Percentiles rank a stretch among this genome's conserved stretches.
Evolutionary conservation across 2,113 vertebrate species (phyloP).

Genomic region (Noturus placidus): DNA sequence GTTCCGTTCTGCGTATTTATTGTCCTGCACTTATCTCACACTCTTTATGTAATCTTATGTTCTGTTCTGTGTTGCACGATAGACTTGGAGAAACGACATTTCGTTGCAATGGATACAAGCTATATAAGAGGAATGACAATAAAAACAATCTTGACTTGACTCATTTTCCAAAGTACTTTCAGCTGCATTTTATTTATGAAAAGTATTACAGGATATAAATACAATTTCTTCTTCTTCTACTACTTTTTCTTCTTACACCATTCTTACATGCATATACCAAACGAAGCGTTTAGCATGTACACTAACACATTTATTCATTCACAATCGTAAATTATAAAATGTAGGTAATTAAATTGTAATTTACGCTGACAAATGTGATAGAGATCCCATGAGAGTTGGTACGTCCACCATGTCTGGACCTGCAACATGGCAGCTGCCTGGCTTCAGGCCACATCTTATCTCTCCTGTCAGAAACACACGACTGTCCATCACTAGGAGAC

Average conservation of each 20-base stretch:
- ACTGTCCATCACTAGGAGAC: neutral
- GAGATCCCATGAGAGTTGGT: neutral
- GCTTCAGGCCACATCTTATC: constrained; percentile 4
- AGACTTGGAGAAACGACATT: no score
- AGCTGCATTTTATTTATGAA: neutral
- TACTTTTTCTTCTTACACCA: neutral
- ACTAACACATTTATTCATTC: neutral
- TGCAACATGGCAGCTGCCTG: constrained; percentile 21
- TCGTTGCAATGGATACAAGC: no score
- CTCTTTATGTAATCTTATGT: no score
- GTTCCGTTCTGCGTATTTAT: no score
- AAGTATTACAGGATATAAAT: neutral
- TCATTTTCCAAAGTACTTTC: neutral
- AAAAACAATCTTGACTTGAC: no score
- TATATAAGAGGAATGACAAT: no score
- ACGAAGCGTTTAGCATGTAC: neutral
- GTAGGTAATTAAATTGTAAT: neutral
- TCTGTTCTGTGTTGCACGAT: no score
- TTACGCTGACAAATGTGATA: neutral
- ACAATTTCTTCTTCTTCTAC: no score
- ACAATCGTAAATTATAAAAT: neutral
- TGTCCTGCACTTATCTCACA: no score
- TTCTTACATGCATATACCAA: neutral
- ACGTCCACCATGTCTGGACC: constrained; percentile 1
- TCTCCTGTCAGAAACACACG: neutral